Base-by-base conservation (phyloP, 2,797 vertebrate species). In the Silurus lanzhouensis region DNA sequence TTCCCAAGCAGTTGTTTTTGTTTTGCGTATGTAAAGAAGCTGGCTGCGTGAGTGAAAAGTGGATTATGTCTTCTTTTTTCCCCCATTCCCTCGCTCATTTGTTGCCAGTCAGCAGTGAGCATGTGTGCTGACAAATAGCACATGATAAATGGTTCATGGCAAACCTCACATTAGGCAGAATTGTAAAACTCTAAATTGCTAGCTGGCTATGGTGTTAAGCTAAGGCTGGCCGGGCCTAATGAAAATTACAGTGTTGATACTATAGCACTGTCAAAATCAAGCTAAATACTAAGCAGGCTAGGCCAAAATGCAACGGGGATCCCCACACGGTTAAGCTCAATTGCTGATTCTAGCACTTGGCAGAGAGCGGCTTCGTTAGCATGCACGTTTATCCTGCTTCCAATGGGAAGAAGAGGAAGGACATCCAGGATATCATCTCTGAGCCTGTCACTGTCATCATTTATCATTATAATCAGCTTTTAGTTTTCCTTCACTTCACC, bases 231-330 rank as follows among this genome's bases (percentile, higher is more conserved):
- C 87, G 89, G 88, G 89, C 90, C 92, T 94, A 94, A 95, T 95
- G 95, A 94, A 95, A 95, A 95, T 95, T 90, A 93, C 92, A 93
- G 93, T 92, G 90, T 91, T 91, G 44, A 86, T 92, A 87, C 90
- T 88, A 83, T 82, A 90, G 88, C 79, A 89, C 86, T 79, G 83
- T 90, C 90, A 90, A 93, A 92, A 92, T 93, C 90, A 92, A 76
- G 74, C 66, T 76, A 66, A 86, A 77, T 71, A 67, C 66, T 76
- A 66, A 86, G 72, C 91, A 83, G 63, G 67, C 84, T n/a, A 74
- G 64, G 79, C 60, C 58, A 61, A 81, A 83, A 87, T 66, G 71
- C 76, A 70, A 55, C 22, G 83, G 77, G 86, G 84, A 87, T 86
- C 88, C 91, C 89, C 88, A 88, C 88, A 63, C 80, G 79, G 88